Evolutionary conservation across 2,888 invertebrate genomes (phyloP), one percentile per base, ranked within the genome.

Genomic region (Andrena marginata): DNA sequence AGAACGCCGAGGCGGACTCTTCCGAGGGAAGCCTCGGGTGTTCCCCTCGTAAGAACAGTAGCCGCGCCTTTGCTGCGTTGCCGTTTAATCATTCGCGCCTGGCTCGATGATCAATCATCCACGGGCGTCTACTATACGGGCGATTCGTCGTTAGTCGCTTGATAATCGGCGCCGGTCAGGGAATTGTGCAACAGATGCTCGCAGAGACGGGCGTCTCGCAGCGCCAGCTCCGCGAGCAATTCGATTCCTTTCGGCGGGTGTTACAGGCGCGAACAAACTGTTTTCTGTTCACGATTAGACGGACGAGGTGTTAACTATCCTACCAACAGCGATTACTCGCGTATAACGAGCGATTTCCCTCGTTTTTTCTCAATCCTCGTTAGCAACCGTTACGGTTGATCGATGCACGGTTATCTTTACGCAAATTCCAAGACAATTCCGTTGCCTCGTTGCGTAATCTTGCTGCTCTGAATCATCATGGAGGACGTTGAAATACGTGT

Each of bases 31-130:
- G 62, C 29, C 23, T 33, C 67, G 6, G 8, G 8, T 35, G 26
- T 69, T 33, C 16, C 20, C 7, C 20, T 80, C 31, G 54, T 10
- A 56, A 67, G 76, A 76, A 35, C 54, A 23, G 23, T 48, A 68
- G 72, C 81, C 85, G 75, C 81, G 84, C 80, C 82, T 88, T 74
- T 71, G 72, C 82, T 29, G 62, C 79, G 85, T 85, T 86, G 82
- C 75, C 88, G 77, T 69, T 74, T 74, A 80, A 82, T 88, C 88
- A 76, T 85, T 81, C 70, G 72, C 71, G 31, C 69, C 51, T 16
- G 63, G 4, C 51, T n/a, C 64, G 80, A 80, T 78, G 86, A 87
- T 87, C 87, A 85, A 86, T 87, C 87, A 86, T 88, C 67, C 48
- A 10, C 51, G 59, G 51, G 81, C 54, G 31, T 59, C 78, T 79